Percentiles rank a stretch among this genome's conserved stretches.
These are phyloP conservation scores for Ips typographus DNA, from an alignment of 1,140 invertebrate genomes.

Conservation along the genomic window DNA sequence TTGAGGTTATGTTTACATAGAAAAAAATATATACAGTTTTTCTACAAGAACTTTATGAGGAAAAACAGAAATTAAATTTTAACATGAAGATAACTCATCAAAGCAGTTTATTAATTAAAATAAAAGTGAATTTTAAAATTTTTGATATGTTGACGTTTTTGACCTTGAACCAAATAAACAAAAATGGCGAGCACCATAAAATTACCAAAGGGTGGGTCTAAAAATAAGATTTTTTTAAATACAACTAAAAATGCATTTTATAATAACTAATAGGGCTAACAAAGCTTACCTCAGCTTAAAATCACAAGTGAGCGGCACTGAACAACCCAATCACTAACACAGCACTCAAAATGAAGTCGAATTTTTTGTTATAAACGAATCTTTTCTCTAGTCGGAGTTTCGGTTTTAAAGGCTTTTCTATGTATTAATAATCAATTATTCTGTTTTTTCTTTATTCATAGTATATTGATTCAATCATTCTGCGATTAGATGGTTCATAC, in stretches of 20 bases:
- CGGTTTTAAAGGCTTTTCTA: conserved; percentile 26
- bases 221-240: conserved; percentile 6
- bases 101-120: not conserved
- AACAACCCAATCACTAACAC: conserved; percentile 31
- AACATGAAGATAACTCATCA: not conserved
- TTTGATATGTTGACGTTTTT: conserved; percentile 26
- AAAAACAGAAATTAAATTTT: not conserved
- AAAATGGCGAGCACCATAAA: conserved; percentile 4
- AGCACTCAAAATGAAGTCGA: conserved; percentile 28
- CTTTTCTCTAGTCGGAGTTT: conserved; percentile 23
- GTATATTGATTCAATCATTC: conserved; percentile 41
- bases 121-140: not conserved
- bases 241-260: not conserved
- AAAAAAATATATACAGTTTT: not conserved
- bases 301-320: conserved; percentile 13
- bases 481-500: conserved; percentile 47
- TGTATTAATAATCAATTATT: conserved; percentile 38
- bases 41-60: not conserved
- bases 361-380: conserved; percentile 29
- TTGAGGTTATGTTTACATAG: conserved; percentile 46
- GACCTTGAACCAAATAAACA: conserved; percentile 27
- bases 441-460: conserved; percentile 29
- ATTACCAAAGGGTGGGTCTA: conserved; percentile 4
- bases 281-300: conserved; percentile 2
- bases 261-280: conserved; percentile 7